Conservation (phyloP, 2,797 vertebrate species). For the Ctenopoma multispine region DNA sequence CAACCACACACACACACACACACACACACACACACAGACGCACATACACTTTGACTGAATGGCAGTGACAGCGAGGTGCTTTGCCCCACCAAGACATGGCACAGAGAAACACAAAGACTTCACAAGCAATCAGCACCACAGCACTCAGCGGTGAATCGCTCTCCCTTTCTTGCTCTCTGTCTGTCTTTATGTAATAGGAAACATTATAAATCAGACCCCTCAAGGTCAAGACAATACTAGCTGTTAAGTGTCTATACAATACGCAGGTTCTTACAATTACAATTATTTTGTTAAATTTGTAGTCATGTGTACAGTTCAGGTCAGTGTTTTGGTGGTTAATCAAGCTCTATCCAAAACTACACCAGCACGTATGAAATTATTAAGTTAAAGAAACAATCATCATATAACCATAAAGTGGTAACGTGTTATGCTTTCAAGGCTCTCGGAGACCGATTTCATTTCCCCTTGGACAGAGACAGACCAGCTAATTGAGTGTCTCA, state of each 20-base stretch:
- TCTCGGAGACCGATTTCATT: too few relatives aligned
- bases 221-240: slow-evolving; percentile 20
- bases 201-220: slow-evolving; percentile 7
- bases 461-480: too few relatives aligned
- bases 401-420: too few relatives aligned
- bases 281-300: background rate
- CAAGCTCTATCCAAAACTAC: too few relatives aligned
- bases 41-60: slow-evolving; percentile 62
- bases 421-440: too few relatives aligned
- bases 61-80: slow-evolving; percentile 70
- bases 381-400: too few relatives aligned
- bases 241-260: background rate
- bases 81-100: slow-evolving; percentile 63
- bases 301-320: background rate
- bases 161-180: slow-evolving; percentile 16
- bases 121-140: slow-evolving; percentile 63
- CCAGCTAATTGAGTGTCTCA: too few relatives aligned
- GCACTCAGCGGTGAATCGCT: slow-evolving; percentile 47
- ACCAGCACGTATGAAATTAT: too few relatives aligned
- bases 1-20: slow-evolving; percentile 6
- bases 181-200: slow-evolving; percentile 25
- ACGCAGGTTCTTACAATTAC: background rate
- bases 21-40: slow-evolving; percentile 1
- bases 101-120: slow-evolving; percentile 70
- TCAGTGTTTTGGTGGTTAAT: background rate